Evolutionary conservation across 1,140 invertebrate species (phyloP), one percentile per base, ranked within the genome.

Genomic region (Bombus confusus): DNA sequence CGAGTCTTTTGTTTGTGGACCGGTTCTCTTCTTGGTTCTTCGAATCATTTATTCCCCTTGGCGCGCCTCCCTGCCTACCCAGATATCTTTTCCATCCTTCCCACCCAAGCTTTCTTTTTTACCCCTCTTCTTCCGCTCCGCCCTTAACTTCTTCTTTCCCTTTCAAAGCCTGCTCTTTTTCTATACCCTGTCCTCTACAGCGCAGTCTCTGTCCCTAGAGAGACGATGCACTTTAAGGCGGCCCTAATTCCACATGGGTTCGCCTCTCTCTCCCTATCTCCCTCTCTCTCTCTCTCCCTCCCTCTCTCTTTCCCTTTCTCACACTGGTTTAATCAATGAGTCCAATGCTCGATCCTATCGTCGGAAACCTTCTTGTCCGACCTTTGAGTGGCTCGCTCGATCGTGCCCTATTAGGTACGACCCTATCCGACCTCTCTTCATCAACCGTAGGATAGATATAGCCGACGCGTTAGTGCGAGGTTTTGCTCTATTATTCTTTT

Each of bases 1-100:
- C 83, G 69, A 85, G 86, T 91, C 92, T 94, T 94, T 94, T 94
- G 92, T 94, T 93, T 91, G 91, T 89, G 85, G 80, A 93, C 93
- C 92, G 92, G 93, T 93, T 93, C 88, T 93, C 88, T 76, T 86
- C 82, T 62, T 80, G 72, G 90, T 94, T 94, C 93, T 88, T 91
- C 92, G 92, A 94, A 94, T 89, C 93, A 93, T 94, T 93, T 93
- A 91, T 93, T 92, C 90, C 86, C 86, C 79, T 83, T 78, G 72
- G 69, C 72, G 34, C 77, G 47, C 64, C 80, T 73, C 15, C 43
- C n/a, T 59, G 25, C 59, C 76, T 74, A 62, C 39, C 66, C 43
- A 57, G 37, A 77, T 85, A 41, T 69, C 59, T 47, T 52, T 66
- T 31, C 59, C 64, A n/a, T 72, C 83, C 69, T n/a, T 34, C 68